phyloP scores from a whole-genome alignment of 1,140 invertebrate genomes.

The Calephelis virginiensis region DNA sequence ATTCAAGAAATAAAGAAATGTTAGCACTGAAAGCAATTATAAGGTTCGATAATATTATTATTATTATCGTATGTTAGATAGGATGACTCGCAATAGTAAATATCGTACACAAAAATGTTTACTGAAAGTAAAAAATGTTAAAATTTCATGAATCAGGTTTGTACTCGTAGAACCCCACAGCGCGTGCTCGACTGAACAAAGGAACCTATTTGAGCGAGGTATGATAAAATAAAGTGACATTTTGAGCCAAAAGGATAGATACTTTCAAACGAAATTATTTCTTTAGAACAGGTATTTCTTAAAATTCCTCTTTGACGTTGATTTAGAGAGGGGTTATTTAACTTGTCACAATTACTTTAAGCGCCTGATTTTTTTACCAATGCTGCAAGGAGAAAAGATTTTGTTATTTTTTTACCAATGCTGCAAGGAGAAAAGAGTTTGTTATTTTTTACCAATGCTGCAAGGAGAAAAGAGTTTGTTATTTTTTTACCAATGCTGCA shows the following conservation, averaged over 20 bases:
- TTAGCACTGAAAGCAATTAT: not conserved
- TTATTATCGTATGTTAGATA: no score
- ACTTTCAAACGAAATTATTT: conserved; percentile 15
- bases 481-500: no score
- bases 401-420: no score
- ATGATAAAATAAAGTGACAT: conserved; percentile 15
- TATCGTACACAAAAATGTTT: not conserved
- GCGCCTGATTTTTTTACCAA: no score
- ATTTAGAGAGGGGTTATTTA: not conserved
- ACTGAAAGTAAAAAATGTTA: conserved; percentile 4
- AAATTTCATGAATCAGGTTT: conserved; percentile 6
- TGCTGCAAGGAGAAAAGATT: no score
- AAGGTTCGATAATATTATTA: not conserved
- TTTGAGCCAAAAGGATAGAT: conserved; percentile 3
- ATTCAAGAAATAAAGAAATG: no score
- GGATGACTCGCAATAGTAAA: no score
- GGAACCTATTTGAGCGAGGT: conserved; percentile 13
- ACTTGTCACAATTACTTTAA: no score
- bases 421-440: no score
- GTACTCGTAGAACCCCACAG: not conserved
- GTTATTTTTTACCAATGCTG: no score
- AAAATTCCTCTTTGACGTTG: not conserved
- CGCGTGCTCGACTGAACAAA: conserved; percentile 11
- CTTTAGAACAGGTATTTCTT: conserved; percentile 7
- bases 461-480: no score